Base-by-base conservation (phyloP, 2,113 vertebrate genomes). In the Atrichornis clamosus region DNA sequence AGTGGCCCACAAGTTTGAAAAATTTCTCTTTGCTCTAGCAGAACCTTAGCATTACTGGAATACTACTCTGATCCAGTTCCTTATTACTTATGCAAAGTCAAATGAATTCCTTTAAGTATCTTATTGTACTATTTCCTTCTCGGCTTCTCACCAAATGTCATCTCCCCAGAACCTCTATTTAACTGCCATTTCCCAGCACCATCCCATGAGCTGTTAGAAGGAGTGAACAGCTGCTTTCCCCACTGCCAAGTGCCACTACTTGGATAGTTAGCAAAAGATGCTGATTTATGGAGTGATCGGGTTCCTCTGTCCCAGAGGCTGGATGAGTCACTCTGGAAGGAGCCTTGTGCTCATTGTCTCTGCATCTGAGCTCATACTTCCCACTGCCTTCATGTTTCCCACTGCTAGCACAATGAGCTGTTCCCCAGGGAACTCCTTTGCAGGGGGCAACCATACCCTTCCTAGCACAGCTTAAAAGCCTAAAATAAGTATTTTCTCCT, bases 281-380 rank as follows among this genome's bases (percentile, higher is more conserved):
- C 73, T 82, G 88, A 94, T 94, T 96, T 92, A 90, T 65, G 80
- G 88, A 87, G 88, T 78, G 90, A 81, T 92, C 3, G 2, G 79
- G 95, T 94, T 96, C 95, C 95, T 94, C 90, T 78, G 37, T 92
- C 92, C 95, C 88, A 82, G 64, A 30, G 88, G 84, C 76, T 90
- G 90, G 64, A 58, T 96, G 96, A 96, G 88, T 96, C 96, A 96
- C 94, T 55, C 55, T 94, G 92, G 91, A 94, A 89, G 83, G 86
- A 96, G 90, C 79, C 88, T 92, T 72, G 64, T 75, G 88, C 86
- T 96, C 96, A 93, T 90, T 94, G 93, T 96, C 92, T 92, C 90
- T 53, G 49, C 50, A 11, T 87, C 88, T 93, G 96, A 96, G 88
- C 94, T 97, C 95, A 94, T 94, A 72, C 92, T 94, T 97, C 95